These are phyloP conservation scores for Ctena decussata DNA, from an alignment of 2,888 invertebrate genomes.

Conservation along the genomic window DNA sequence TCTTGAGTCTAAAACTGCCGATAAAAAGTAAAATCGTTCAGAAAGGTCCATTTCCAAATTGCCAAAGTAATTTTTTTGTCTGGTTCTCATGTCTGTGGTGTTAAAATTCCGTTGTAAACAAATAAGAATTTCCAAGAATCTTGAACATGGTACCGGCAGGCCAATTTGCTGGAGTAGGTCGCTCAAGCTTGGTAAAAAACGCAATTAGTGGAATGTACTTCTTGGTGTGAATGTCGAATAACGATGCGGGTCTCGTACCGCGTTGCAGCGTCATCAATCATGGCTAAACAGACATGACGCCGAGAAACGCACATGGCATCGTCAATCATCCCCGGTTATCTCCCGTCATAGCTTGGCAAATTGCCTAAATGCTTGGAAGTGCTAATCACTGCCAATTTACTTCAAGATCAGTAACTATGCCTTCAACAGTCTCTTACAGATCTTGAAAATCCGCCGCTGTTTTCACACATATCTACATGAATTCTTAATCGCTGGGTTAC, in stretches of 20 bases:
- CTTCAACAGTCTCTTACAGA: background rate
- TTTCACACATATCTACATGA: too few species aligned
- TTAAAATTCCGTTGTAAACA: background rate
- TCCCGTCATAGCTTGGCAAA: slow-evolving; percentile 5
- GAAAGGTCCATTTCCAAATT: slow-evolving; percentile 1
- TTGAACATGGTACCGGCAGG: background rate
- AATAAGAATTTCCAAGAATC: background rate
- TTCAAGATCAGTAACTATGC: background rate
- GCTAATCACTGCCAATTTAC: slow-evolving; percentile 5
- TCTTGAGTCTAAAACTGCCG: background rate
- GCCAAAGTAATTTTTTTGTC: background rate
- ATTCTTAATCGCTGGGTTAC: too few species aligned
- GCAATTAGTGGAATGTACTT: slow-evolving; percentile 2
- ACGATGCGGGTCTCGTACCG: slow-evolving; percentile 9
- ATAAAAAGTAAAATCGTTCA: background rate
- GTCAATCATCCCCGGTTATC: slow-evolving; percentile 1
- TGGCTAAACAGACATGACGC: slow-evolving; percentile 7
- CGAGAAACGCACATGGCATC: slow-evolving; percentile 9
- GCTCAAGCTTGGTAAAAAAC: background rate
- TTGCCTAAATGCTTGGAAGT: slow-evolving; percentile 10
- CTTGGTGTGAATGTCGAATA: background rate
- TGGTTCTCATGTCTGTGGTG: background rate
- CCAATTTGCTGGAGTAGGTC: background rate
- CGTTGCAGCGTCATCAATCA: background rate
- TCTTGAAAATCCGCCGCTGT: too few species aligned